phyloP scores from a whole-genome alignment of 2,113 vertebrate species.

The Psophia crepitans region DNA sequence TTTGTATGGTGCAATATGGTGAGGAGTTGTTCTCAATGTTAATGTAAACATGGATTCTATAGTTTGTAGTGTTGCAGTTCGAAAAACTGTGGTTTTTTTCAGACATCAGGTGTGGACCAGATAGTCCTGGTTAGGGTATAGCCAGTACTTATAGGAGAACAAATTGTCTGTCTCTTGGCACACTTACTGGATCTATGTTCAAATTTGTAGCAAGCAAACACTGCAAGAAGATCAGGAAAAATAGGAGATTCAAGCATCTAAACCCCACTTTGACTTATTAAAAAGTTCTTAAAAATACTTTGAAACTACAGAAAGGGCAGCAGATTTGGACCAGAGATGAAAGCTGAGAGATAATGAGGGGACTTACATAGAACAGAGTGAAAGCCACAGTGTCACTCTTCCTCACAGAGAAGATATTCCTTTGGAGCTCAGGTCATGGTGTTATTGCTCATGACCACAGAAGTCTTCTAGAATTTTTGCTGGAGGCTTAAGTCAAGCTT shows the following conservation, averaged over 20 bases:
- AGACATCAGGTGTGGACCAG: not conserved
- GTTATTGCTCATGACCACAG: not conserved
- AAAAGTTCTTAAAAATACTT: not conserved
- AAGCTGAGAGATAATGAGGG: not conserved
- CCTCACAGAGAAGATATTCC: not conserved
- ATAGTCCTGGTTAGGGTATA: not conserved
- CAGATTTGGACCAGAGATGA: not conserved
- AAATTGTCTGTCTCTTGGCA: not conserved
- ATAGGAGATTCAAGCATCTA: not conserved
- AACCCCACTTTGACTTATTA: not conserved
- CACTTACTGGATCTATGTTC: not conserved
- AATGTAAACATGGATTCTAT: not conserved
- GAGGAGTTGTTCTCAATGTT: not conserved
- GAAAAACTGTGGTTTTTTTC: not conserved
- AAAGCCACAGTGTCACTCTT: not conserved
- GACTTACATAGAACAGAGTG: not conserved
- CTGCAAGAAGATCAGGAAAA: not conserved
- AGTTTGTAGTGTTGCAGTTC: not conserved
- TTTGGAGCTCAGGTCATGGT: not conserved
- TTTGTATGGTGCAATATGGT: not conserved
- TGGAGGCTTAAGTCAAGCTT: not conserved
- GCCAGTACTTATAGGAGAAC: not conserved
- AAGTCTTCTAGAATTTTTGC: not conserved
- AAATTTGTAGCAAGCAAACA: not conserved
- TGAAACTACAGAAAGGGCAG: not conserved